Evolutionary conservation across 2,113 vertebrate species (phyloP).

Genomic region (Gobio gobio): DNA sequence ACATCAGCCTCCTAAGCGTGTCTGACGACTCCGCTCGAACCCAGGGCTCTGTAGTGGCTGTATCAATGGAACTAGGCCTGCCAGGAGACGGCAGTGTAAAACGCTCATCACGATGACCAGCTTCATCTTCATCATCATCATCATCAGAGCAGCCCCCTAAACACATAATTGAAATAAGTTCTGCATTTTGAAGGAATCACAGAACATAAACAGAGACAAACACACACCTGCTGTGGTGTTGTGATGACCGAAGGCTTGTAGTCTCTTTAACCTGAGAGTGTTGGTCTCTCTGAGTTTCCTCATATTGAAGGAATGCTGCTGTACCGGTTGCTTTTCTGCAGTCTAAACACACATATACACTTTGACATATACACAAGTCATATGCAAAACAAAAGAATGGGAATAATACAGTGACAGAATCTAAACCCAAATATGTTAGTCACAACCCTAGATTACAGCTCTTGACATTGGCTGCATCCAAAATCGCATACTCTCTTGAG

Average conservation of each 20-base stretch:
- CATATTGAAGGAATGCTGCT: background rate
- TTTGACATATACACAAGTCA: background rate
- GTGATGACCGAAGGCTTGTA: background rate
- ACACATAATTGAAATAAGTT: background rate
- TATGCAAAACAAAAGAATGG: background rate
- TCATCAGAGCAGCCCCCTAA: constrained; percentile 21
- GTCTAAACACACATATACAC: background rate
- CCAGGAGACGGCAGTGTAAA: constrained; percentile 50
- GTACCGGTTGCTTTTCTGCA: background rate
- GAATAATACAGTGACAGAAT: background rate
- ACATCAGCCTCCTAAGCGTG: constrained; percentile 69
- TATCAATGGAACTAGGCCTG: constrained; percentile 65
- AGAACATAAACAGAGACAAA: background rate
- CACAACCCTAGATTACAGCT: background rate
- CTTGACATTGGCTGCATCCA: background rate
- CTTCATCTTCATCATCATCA: constrained; percentile 13
- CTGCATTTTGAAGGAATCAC: background rate
- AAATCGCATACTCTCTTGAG: no score
- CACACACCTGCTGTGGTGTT: constrained; percentile 11
- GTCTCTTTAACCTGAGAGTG: background rate
- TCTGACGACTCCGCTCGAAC: constrained; percentile 80
- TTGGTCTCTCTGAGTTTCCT: constrained; percentile 26
- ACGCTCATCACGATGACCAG: background rate
- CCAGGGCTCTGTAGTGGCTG: constrained; percentile 79
- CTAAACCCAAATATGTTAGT: background rate